A percentile compares a stretch with the other conserved stretches of the same genome.
These are phyloP conservation scores for Pteruthius melanotis DNA, from an alignment of 2,113 vertebrate genomes.

Conservation along the genomic window DNA sequence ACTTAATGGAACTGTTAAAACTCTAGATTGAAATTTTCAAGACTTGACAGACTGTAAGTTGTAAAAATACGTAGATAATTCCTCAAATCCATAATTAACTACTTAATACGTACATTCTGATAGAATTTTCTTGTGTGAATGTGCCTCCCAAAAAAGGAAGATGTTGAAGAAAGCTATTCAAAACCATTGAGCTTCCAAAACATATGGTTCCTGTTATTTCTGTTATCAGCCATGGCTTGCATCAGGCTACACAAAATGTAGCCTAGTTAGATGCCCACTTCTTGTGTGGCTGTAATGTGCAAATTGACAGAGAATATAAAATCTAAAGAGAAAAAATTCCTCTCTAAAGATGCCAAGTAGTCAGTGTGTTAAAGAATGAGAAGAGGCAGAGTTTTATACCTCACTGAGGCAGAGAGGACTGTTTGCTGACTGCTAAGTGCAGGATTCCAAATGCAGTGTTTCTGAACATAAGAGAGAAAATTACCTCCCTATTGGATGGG, in stretches of 20 bases:
- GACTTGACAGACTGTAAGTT: neutral
- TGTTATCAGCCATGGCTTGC: neutral
- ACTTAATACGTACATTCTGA: neutral
- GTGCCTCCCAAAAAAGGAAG: neutral
- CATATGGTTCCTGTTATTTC: neutral
- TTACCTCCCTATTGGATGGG: neutral
- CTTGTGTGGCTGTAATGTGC: neutral
- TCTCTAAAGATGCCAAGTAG: neutral
- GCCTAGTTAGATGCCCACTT: neutral
- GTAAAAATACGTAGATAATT: neutral
- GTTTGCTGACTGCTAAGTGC: neutral
- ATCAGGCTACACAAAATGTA: neutral
- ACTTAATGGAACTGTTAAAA: neutral
- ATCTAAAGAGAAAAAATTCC: neutral
- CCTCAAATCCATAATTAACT: neutral
- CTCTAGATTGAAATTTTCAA: neutral
- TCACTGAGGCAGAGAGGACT: neutral
- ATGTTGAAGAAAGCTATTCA: neutral
- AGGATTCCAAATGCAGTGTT: neutral
- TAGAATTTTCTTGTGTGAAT: neutral
- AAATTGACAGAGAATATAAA: neutral
- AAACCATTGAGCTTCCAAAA: neutral
- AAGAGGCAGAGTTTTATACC: neutral
- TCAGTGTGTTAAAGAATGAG: neutral
- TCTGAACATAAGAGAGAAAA: neutral